Evolutionary conservation across 2,797 vertebrate species (phyloP).

Genomic region (Xenops minutus): DNA sequence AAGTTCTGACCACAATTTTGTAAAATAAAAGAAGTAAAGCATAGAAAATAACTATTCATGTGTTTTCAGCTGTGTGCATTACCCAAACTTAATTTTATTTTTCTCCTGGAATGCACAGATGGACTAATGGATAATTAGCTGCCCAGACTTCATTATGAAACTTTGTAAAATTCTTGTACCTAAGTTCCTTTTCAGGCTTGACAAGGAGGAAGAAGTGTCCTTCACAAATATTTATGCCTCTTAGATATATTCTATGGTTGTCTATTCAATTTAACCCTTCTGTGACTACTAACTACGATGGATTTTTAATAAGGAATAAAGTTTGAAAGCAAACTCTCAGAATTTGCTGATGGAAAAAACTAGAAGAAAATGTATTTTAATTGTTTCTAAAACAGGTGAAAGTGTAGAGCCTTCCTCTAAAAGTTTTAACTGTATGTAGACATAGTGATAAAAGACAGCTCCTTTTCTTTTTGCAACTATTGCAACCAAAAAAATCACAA

Average conservation of each 20-base stretch:
- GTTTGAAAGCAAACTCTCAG: not conserved
- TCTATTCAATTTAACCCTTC: not conserved
- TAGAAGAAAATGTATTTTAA: not conserved
- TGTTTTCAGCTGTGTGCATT: constrained; percentile 12
- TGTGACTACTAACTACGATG: not conserved
- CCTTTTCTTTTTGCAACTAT: not conserved
- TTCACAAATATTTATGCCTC: not conserved
- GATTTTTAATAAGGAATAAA: not conserved
- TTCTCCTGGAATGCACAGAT: constrained; percentile 18
- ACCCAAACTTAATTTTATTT: not conserved
- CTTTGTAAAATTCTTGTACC: not conserved
- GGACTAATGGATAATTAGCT: constrained; percentile 42
- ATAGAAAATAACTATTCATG: constrained; percentile 9
- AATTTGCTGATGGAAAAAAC: not conserved
- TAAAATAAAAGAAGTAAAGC: not conserved
- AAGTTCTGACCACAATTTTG: not conserved
- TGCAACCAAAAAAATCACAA: not conserved
- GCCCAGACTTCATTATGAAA: constrained; percentile 13
- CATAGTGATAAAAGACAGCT: not conserved
- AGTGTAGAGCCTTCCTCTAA: not conserved
- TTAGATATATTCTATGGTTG: not conserved
- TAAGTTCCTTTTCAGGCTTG: not conserved
- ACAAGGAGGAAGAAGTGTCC: not conserved
- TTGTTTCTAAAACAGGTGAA: not conserved
- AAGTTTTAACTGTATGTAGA: not conserved